Base-by-base conservation (phyloP, 2,113 vertebrate genomes). In the Tretioscincus oriximinensis region DNA sequence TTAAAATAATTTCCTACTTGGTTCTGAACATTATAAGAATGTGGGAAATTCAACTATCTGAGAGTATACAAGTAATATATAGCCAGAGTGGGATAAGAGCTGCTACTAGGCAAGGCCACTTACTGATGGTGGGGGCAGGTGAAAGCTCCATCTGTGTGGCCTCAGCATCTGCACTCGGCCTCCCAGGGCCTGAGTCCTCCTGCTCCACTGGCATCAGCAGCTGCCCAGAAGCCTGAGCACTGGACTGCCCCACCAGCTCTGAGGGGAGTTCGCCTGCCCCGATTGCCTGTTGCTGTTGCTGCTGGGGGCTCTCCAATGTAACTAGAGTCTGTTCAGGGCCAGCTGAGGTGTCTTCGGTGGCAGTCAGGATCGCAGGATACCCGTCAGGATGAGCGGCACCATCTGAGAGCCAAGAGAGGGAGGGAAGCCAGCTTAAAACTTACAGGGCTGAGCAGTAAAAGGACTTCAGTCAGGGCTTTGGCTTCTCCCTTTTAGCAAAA, bases 91-190 rank as follows among this genome's bases (percentile, higher is more conserved):
- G 73, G 51, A 31, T 21, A 66, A 28, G 10, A 28, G 18, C 54
- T 60, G 72, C 72, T 60, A 35, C 54, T 49, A 66, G 65, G 35
- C 63, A 49, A n/a, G 78, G 45, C 71, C 88, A 92, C 92, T 92
- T 95, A 97, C 97, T 96, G 87, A 96, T 97, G 88, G 96, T 97
- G 85, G 97, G 97, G 78, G 96, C 97, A 7, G 97, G 97, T 41
- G 97, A 98, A 92, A 97, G 96, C 92, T 98, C 97, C 97, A 98
- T 98, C 90, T 98, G 97, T 61, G 96, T 97, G 77, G 96, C 96
- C 88, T 98, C 97, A 28, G 93, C 93, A 85, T 98, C 97, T 90
- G 92, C 94, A 89, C 90, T 96, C 72, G 94, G 90, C 83, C 96
- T 93, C 73, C 97, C 94, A 12, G 95, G 82, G 67, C 93, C 93